These are phyloP conservation scores for Nipponacmea schrenckii DNA, from an alignment of 2,888 invertebrate species.

Conservation along the genomic window DNA sequence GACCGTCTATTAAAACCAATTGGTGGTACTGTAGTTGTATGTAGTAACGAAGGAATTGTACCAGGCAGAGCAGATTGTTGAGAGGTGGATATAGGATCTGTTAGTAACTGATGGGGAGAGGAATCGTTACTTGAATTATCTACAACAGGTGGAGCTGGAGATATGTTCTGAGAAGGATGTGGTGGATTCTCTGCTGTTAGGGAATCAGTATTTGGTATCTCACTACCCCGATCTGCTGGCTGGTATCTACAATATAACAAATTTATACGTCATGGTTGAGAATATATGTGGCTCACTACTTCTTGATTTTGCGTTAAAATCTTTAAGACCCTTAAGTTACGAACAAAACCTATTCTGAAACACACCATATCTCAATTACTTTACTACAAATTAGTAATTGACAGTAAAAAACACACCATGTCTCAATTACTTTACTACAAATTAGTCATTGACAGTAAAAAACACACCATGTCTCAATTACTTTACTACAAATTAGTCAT, in stretches of 20 bases:
- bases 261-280: too few relatives aligned
- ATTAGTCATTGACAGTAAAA: too few relatives aligned
- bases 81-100: background rate
- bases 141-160: background rate
- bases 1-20: conserved; percentile 21
- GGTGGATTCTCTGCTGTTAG: conserved; percentile 12
- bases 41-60: conserved; percentile 11
- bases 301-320: too few relatives aligned
- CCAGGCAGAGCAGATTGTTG: conserved; percentile 9
- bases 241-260: background rate
- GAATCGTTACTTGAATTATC: background rate
- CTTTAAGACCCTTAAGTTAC: too few relatives aligned
- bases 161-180: conserved; percentile 15
- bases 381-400: too few relatives aligned
- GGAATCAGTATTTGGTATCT: conserved; percentile 9
- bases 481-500: too few relatives aligned
- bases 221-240: conserved; percentile 12
- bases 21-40: conserved; percentile 7
- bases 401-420: too few relatives aligned
- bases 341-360: too few relatives aligned
- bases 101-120: conserved; percentile 10
- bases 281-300: too few relatives aligned
- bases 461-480: too few relatives aligned
- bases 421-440: too few relatives aligned
- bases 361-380: too few relatives aligned